These are phyloP conservation scores for Theretra japonica DNA, from an alignment of 2,888 invertebrate genomes.

Conservation along the genomic window DNA sequence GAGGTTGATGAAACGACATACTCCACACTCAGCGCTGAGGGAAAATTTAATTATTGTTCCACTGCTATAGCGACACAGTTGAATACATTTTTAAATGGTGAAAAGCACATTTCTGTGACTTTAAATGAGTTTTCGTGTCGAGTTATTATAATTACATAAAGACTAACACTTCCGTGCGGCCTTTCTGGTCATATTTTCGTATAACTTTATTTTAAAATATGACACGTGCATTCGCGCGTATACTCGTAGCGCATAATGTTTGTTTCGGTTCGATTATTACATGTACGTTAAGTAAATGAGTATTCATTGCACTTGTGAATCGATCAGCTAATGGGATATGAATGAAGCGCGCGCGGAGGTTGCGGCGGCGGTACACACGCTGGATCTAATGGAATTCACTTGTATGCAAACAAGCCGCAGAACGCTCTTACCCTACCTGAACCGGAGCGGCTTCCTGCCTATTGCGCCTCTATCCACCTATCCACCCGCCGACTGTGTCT, in stretches of 20 bases:
- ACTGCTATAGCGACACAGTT: conserved; percentile 68
- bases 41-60: conserved; percentile 82
- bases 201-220: background rate
- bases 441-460: conserved; percentile 29
- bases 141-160: conserved; percentile 68
- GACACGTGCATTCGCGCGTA: background rate
- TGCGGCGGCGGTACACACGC: conserved; percentile 74
- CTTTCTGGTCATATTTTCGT: background rate
- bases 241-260: background rate
- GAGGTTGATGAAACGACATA: conserved; percentile 78
- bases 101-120: conserved; percentile 70
- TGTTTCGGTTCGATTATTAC: background rate
- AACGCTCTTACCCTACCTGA: conserved; percentile 65
- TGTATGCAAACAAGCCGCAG: conserved; percentile 83
- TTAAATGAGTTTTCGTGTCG: conserved; percentile 69
- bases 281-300: conserved; percentile 55
- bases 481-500: background rate
- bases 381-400: conserved; percentile 84
- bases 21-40: conserved; percentile 69
- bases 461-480: background rate
- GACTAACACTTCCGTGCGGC: conserved; percentile 45
- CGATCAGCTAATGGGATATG: conserved; percentile 83
- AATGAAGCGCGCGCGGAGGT: conserved; percentile 76
- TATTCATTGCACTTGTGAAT: conserved; percentile 73
- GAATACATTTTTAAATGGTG: conserved; percentile 76